Base-by-base conservation (phyloP, 2,888 invertebrate species). In the Luperina nickerlii region DNA sequence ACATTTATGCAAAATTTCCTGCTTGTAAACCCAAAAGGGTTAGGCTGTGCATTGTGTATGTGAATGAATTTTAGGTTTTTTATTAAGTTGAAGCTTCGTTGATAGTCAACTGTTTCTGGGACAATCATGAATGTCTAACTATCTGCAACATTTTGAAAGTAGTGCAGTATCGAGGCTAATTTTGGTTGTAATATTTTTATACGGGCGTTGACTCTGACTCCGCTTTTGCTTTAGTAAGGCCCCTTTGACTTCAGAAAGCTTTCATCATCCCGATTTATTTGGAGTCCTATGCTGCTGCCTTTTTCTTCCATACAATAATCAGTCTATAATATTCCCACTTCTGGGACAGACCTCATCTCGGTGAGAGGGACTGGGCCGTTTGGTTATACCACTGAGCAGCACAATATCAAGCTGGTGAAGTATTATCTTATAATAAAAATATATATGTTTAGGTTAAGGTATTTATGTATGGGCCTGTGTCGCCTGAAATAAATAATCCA, bases 211-310 rank as follows among this genome's bases (percentile, higher is more conserved):
- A 32, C 0, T 24, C 1, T 13, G 6, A 57, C 0, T 32, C 5
- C 11, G 15, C 4, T 32, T 65, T 32, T 45, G 13, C 2, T n/a
- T 65, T 24, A n/a, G 9, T n/a, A 27, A 48, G 7, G 20, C 27
- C 9, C 7, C 9, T 24, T 57, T 76, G 32, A 20, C 4, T 6
- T 1, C 8, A 1, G n/a, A 38, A 77, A 67, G 9, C 18, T 62
- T 67, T 42, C 48, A 48, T 13, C 20, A 11, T 27, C 0, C 0
- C 9, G 24, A n/a, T 45, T 27, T 45, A 54, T n/a, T 42, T 24
- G 13, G 0, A 20, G 8, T 9, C 24, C 1, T 15, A 11, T 20
- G 27, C n/a, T 15, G n/a, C 3, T 48, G 3, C 2, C 0, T 9
- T 42, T 38, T 42, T 54, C 2, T 32, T n/a, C 11, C 11, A 76